phyloP scores from a whole-genome alignment of 2,113 vertebrate species.

The Camelus dromedarius region DNA sequence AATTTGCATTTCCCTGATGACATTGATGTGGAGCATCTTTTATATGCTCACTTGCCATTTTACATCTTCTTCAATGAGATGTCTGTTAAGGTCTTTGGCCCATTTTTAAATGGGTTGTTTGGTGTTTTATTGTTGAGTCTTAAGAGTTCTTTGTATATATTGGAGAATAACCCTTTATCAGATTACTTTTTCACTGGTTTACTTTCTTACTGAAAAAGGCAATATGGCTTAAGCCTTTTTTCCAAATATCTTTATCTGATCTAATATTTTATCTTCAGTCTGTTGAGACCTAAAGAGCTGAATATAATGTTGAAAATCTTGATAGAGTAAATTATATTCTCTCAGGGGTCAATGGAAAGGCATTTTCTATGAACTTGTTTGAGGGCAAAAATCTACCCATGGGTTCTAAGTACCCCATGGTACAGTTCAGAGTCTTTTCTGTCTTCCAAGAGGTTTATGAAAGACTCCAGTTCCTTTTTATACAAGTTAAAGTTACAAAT shows the following conservation, averaged over 20 bases:
- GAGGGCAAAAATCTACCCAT: background rate
- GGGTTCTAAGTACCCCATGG: background rate
- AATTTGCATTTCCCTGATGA: background rate
- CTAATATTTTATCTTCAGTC: background rate
- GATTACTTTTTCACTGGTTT: background rate
- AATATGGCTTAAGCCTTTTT: background rate
- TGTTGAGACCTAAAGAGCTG: background rate
- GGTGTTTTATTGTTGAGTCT: no score
- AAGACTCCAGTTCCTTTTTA: background rate
- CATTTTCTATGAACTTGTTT: background rate
- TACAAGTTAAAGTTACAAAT: background rate
- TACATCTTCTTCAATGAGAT: background rate
- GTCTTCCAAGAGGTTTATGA: background rate
- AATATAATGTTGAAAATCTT: constrained; percentile 41
- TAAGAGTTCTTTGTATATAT: no score
- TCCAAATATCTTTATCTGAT: background rate
- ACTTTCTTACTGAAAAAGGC: background rate
- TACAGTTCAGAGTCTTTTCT: background rate
- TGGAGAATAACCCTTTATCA: background rate
- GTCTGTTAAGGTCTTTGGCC: background rate
- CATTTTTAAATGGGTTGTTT: no score
- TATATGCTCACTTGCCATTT: background rate
- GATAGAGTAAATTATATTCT: background rate
- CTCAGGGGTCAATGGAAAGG: background rate
- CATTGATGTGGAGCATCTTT: background rate